Evolutionary conservation across 2,113 vertebrate species (phyloP).

Genomic region (Australoheros scitulus): DNA sequence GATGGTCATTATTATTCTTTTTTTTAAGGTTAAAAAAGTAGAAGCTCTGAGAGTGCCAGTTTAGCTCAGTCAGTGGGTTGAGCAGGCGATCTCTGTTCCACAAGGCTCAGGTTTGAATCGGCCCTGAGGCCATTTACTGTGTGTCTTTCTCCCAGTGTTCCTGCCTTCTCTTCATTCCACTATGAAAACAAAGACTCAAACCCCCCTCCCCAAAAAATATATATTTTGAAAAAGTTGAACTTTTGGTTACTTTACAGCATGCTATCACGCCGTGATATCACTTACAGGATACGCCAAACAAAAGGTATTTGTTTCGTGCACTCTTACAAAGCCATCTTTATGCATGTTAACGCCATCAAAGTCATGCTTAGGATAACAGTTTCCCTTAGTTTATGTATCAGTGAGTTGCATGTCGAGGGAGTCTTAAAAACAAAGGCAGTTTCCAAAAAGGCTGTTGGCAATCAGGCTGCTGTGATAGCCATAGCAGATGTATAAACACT

Average conservation of each 20-base stretch:
- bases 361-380: conserved; percentile 16
- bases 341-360: conserved; percentile 2
- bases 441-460: conserved; percentile 41
- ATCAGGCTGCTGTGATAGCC: conserved; percentile 44
- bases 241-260: neutral
- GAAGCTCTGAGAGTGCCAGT: neutral
- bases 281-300: neutral
- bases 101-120: neutral
- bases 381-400: conserved; percentile 40
- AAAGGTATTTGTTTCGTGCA: neutral
- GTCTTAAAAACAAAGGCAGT: conserved; percentile 51
- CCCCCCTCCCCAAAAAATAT: neutral
- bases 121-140: neutral
- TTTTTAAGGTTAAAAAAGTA: neutral
- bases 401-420: conserved; percentile 34
- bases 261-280: conserved; percentile 1
- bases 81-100: neutral
- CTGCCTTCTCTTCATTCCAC: neutral
- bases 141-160: neutral
- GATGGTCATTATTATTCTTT: neutral
- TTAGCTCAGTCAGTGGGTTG: neutral
- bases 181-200: neutral
- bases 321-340: neutral
- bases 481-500: conserved; percentile 64
- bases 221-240: neutral